Conservation (phyloP, 1,140 invertebrate species). For the Polypedilum vanderplanki region DNA sequence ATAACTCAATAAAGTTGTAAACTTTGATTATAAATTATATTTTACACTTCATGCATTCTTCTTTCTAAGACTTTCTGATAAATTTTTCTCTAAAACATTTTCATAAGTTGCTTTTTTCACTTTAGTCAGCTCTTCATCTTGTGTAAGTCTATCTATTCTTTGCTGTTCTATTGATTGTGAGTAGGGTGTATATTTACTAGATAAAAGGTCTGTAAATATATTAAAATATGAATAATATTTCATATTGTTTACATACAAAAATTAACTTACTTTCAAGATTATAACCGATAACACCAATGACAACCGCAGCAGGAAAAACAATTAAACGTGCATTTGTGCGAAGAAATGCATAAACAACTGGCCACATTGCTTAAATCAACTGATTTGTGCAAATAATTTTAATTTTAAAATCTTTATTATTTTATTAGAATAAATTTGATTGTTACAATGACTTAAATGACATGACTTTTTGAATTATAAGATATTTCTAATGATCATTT, state of each 20-base stretch:
- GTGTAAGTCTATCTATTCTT: not conserved
- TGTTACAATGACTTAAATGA: not conserved
- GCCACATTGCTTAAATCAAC: not conserved
- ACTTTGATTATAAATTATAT: too few relatives aligned
- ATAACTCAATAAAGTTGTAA: too few relatives aligned
- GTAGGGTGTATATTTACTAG: not conserved
- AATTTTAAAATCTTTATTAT: not conserved
- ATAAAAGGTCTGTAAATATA: not conserved
- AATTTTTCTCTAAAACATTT: slow-evolving; percentile 11
- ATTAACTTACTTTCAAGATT: slow-evolving; percentile 8
- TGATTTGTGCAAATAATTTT: too few relatives aligned
- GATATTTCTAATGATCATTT: not conserved
- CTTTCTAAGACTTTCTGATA: not conserved
- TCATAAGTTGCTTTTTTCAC: not conserved
- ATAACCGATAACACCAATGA: slow-evolving; percentile 5
- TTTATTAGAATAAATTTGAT: not conserved
- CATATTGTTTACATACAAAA: not conserved
- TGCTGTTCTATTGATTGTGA: not conserved
- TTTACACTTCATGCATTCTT: not conserved
- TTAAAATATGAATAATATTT: not conserved
- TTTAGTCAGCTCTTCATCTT: not conserved
- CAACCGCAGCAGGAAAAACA: not conserved
- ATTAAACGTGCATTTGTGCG: not conserved
- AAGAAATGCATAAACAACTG: not conserved
- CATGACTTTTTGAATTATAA: not conserved